These are phyloP conservation scores for Ibidorhyncha struthersii DNA, from an alignment of 2,113 vertebrate species.

Conservation along the genomic window DNA sequence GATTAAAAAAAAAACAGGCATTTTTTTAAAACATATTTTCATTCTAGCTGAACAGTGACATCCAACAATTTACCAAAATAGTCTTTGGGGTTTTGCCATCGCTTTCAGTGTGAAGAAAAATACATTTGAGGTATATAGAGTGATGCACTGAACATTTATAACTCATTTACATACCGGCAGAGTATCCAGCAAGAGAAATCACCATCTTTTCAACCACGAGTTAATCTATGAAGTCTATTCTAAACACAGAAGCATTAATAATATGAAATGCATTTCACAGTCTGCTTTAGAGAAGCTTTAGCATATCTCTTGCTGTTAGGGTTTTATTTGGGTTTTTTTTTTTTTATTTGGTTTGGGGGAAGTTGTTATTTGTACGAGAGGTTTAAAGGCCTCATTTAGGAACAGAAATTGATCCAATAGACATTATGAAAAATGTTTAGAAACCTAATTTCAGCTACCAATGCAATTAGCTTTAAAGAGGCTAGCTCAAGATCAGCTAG, in stretches of 20 bases:
- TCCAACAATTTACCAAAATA: not conserved
- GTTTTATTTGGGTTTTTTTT: not conserved
- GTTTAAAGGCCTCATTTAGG: not conserved
- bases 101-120: not conserved
- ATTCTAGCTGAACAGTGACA: not conserved
- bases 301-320: not conserved
- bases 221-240: not conserved
- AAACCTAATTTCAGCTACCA: not conserved
- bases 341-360: not conserved
- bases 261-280: not conserved
- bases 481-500: not conserved
- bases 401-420: not conserved
- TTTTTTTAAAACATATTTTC: not conserved
- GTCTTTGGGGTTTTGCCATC: not conserved
- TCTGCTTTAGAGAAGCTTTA: not conserved
- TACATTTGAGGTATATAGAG: not conserved
- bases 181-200: not conserved
- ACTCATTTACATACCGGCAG: not conserved
- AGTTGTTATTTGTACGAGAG: not conserved
- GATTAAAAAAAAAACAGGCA: not conserved
- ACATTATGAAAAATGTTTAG: not conserved
- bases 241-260: not conserved
- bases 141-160: not conserved
- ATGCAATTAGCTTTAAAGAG: not conserved
- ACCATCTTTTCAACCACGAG: not conserved